phyloP scores from a whole-genome alignment of 2,888 invertebrate species.

The Polyploca ridens region DNA sequence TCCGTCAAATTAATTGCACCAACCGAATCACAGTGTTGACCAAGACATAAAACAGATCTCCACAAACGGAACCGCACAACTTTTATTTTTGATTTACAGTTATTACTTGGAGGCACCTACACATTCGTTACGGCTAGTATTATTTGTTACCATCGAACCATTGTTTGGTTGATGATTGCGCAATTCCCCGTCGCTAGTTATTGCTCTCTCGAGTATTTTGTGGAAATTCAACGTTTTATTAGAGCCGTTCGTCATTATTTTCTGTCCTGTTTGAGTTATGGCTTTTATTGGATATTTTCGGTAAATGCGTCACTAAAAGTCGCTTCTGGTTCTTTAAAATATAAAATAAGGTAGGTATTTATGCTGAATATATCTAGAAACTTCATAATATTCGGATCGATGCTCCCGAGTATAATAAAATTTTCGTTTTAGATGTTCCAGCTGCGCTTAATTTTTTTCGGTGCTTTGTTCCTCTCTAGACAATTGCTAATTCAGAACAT shows the following conservation, averaged over 20 bases:
- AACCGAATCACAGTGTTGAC: neutral
- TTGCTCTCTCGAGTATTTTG: slow-evolving; percentile 36
- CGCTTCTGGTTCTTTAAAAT: neutral
- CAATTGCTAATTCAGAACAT: too few relatives aligned
- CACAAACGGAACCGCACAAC: slow-evolving; percentile 3
- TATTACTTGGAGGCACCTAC: slow-evolving; percentile 21
- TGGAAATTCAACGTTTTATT: slow-evolving; percentile 34
- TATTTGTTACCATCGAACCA: slow-evolving; percentile 19
- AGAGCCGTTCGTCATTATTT: slow-evolving; percentile 8
- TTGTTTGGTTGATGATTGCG: slow-evolving; percentile 31
- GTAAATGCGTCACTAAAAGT: neutral
- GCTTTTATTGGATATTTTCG: slow-evolving; percentile 2
- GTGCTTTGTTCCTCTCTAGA: too few relatives aligned
- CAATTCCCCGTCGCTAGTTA: slow-evolving; percentile 33
- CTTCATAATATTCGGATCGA: too few relatives aligned
- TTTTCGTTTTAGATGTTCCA: too few relatives aligned
- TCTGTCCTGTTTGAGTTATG: slow-evolving; percentile 1
- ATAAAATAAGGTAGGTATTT: too few relatives aligned
- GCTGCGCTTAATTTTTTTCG: too few relatives aligned
- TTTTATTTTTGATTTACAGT: slow-evolving; percentile 29
- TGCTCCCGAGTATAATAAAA: too few relatives aligned
- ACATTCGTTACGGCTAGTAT: slow-evolving; percentile 12
- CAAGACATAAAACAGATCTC: neutral
- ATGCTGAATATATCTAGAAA: too few relatives aligned
- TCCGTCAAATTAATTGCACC: neutral